phyloP scores from a whole-genome alignment of 1,140 invertebrate species.

The Drosophila watanabei region DNA sequence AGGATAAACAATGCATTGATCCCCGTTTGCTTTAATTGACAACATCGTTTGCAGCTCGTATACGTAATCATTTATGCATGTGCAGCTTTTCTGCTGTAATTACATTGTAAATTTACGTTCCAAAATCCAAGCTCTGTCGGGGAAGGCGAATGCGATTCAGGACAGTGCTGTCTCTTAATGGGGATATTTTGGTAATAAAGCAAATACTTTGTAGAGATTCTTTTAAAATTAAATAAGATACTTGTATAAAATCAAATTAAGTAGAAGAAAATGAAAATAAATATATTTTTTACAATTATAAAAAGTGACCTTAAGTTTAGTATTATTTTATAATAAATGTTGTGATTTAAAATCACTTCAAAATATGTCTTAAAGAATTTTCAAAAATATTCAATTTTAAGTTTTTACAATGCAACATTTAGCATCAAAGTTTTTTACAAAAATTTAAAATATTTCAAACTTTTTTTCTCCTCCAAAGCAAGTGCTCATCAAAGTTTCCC shows the following conservation, averaged over 20 bases:
- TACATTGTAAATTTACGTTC: slow-evolving; percentile 70
- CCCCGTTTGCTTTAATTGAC: slow-evolving; percentile 70
- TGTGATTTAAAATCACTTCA: no score
- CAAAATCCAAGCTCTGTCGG: slow-evolving; percentile 9
- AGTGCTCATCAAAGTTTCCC: not conserved
- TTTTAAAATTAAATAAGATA: not conserved
- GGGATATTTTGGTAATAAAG: not conserved
- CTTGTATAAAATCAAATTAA: not conserved
- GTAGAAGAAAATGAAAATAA: no score
- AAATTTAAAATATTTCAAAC: no score
- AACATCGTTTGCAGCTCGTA: slow-evolving; percentile 78
- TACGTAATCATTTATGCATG: slow-evolving; percentile 65
- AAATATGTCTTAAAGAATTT: no score
- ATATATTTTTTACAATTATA: no score
- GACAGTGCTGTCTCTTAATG: not conserved
- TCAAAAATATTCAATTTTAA: no score
- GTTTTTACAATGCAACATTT: no score
- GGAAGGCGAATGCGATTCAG: not conserved
- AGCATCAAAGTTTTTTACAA: no score
- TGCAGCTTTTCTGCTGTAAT: slow-evolving; percentile 66
- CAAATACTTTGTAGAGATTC: no score
- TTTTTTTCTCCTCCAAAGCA: no score
- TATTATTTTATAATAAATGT: no score
- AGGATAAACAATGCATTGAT: slow-evolving; percentile 41
- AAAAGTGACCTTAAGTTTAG: no score